Evolutionary conservation across 2,113 vertebrate species (phyloP).

Genomic region (Heterochromis multidens): DNA sequence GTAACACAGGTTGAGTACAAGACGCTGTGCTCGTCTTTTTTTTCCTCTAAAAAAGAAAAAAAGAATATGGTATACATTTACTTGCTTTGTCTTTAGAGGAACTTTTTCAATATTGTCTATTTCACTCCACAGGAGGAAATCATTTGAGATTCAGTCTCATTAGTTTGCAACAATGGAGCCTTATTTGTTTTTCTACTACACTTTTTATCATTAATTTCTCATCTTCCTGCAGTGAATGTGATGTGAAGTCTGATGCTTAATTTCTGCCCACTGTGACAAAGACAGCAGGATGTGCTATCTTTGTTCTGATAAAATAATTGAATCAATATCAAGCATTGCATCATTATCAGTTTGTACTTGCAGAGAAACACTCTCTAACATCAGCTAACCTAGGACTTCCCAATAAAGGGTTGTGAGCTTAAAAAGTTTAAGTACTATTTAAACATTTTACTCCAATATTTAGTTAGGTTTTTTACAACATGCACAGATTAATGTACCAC

Average conservation of each 20-base stretch:
- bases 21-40: not conserved
- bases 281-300: not conserved
- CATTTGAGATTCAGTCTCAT: not conserved
- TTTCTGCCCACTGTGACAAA: not conserved
- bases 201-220: not conserved
- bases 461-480: not conserved
- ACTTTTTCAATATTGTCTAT: not conserved
- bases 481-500: not conserved
- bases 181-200: not conserved
- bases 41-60: not conserved
- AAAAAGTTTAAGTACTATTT: not conserved
- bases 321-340: not conserved
- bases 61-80: fast-evolving
- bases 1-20: not conserved
- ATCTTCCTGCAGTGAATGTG: not conserved
- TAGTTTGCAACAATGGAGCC: not conserved
- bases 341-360: not conserved
- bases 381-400: not conserved
- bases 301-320: not conserved
- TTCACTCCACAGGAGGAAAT: not conserved
- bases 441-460: not conserved
- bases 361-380: not conserved
- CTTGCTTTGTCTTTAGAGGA: not conserved
- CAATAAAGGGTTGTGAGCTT: not conserved
- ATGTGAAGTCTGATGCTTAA: not conserved